Percentiles rank a stretch among this genome's conserved stretches.
phyloP scores from a whole-genome alignment of 2,797 vertebrate species.

The Sebastiscus albofasciatus region DNA sequence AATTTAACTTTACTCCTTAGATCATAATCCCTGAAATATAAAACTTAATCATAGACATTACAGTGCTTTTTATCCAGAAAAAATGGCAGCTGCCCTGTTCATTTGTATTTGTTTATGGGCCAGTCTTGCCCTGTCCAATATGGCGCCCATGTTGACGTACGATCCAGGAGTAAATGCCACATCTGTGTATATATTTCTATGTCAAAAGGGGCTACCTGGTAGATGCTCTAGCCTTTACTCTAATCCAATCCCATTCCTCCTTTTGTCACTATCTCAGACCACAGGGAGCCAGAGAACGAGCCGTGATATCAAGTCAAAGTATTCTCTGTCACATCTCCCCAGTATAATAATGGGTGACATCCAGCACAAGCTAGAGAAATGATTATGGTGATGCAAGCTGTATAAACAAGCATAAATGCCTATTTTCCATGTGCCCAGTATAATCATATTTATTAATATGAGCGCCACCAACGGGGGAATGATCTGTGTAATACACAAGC shows the following conservation, averaged over 20 bases:
- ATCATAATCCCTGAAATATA: no score
- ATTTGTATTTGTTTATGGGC: no score
- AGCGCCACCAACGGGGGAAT: constrained; percentile 15
- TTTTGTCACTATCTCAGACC: constrained; percentile 31
- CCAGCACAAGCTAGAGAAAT: constrained; percentile 44
- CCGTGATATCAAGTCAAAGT: constrained; percentile 42
- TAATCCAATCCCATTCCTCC: constrained; percentile 23
- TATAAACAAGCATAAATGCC: constrained; percentile 56
- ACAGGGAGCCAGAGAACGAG: constrained; percentile 30
- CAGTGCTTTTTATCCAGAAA: no score
- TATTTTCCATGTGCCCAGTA: constrained; percentile 53
- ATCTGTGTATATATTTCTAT: no score
- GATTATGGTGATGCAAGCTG: constrained; percentile 46
- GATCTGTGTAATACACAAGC: constrained; percentile 36
- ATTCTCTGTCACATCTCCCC: constrained; percentile 43
- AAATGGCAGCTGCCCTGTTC: no score
- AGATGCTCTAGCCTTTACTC: constrained; percentile 34
- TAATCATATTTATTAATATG: constrained; percentile 60
- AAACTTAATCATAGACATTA: no score
- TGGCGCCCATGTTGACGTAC: no score
- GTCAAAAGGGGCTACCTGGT: constrained; percentile 1
- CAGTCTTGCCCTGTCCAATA: no score
- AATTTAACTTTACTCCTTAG: no score
- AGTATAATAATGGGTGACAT: constrained; percentile 45
- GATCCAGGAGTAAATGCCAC: no score